Conservation (phyloP, 2,888 invertebrate species). For the Selenia dentaria region DNA sequence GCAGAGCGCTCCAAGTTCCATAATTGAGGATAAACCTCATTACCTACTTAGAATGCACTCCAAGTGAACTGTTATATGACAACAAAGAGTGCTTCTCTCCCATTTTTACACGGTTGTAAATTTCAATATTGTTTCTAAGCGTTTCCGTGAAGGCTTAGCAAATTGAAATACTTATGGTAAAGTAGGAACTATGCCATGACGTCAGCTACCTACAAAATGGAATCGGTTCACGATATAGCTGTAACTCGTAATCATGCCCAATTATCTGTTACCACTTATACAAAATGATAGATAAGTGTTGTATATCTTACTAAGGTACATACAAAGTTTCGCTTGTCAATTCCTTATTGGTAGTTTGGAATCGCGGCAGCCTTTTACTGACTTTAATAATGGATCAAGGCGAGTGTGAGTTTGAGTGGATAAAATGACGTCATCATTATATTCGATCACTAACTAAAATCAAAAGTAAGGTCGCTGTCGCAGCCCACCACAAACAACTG, state of each 20-base stretch:
- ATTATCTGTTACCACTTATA: conserved; percentile 32
- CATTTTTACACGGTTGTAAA: not conserved
- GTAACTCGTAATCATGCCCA: conserved; percentile 30
- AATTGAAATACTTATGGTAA: conserved; percentile 25
- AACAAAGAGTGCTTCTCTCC: conserved; percentile 1
- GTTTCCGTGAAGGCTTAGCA: conserved; percentile 3
- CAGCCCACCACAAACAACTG: conserved; percentile 44
- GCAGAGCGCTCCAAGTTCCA: not conserved
- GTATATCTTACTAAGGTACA: conserved; percentile 13
- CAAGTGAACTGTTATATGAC: not conserved
- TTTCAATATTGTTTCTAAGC: conserved; percentile 3
- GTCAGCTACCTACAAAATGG: conserved; percentile 28
- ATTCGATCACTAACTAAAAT: conserved; percentile 56
- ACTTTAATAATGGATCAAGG: conserved; percentile 57
- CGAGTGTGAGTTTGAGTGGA: conserved; percentile 59
- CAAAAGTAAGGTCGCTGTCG: conserved; percentile 57
- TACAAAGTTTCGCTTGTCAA: conserved; percentile 26
- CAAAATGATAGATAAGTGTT: conserved; percentile 26
- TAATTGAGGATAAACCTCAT: not conserved
- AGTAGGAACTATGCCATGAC: conserved; percentile 33
- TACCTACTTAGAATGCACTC: conserved; percentile 3
- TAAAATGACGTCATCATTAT: conserved; percentile 62
- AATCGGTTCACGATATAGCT: conserved; percentile 24
- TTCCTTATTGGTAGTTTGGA: conserved; percentile 28
- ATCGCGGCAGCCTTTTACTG: conserved; percentile 42